These are phyloP conservation scores for Ladona fulva DNA, from an alignment of 1,140 invertebrate genomes.

Conservation along the genomic window DNA sequence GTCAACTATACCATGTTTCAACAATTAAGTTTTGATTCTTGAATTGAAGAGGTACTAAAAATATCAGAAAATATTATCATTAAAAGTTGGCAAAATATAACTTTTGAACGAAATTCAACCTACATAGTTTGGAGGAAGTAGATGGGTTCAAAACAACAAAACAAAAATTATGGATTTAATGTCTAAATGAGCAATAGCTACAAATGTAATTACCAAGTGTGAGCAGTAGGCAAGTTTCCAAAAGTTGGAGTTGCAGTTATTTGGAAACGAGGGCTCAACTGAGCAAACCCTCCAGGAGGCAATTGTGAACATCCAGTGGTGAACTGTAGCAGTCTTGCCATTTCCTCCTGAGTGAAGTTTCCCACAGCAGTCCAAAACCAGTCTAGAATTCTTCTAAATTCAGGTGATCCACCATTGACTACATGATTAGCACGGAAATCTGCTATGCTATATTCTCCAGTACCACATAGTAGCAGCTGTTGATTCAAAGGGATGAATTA, in stretches of 20 bases:
- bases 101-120: no score
- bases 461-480: slow-evolving; percentile 82
- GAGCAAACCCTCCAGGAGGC: slow-evolving; percentile 78
- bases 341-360: slow-evolving; percentile 87
- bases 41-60: no score
- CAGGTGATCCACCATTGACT: slow-evolving; percentile 69
- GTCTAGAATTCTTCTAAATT: slow-evolving; percentile 73
- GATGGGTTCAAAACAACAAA: no score
- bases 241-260: slow-evolving; percentile 81
- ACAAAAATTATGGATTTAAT: no score
- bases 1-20: no score
- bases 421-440: slow-evolving; percentile 84
- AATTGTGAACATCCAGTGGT: slow-evolving; percentile 88
- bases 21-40: no score
- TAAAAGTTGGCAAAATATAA: no score
- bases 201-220: slow-evolving; percentile 62
- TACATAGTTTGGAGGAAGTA: no score
- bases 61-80: no score
- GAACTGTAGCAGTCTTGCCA: slow-evolving; percentile 86
- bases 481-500: slow-evolving; percentile 30
- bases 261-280: slow-evolving; percentile 83
- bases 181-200: no score
- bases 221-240: slow-evolving; percentile 83
- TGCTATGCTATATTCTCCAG: slow-evolving; percentile 82
- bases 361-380: slow-evolving; percentile 94